Evolutionary conservation across 2,113 vertebrate species (phyloP), one percentile per base, ranked within the genome.

Genomic region (Ibidorhyncha struthersii): DNA sequence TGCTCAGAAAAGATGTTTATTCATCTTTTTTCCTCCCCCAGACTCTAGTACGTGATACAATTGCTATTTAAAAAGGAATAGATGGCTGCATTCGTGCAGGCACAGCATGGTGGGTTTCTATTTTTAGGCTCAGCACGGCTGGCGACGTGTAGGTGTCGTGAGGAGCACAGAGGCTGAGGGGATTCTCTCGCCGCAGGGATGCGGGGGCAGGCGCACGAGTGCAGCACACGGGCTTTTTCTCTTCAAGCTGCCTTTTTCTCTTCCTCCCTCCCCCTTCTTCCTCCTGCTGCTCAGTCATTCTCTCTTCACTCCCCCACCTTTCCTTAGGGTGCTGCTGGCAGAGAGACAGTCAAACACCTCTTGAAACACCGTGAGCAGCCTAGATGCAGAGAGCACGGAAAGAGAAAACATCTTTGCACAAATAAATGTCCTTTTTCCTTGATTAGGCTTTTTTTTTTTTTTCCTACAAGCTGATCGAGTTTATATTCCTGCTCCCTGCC

Each of bases 71-170:
- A 15, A 56, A 47, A 32, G 0, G 12, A 52, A 20, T 50, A 14
- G 86, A 63, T 15, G 63, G 63, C 93, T 92, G 91, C 38, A 1
- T 8, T 23, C 6, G 36, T 3, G 87, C 70, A 36, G 87, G 87
- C 83, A 14, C 92, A 61, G 93, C 65, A 26, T 49, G 83, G 82
- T 61, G 93, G 70, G 84, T 13, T 73, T 79, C 95, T 98, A 98
- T 98, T 97, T 98, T 95, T 97, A 72, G 92, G 84, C 92, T 14
- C 50, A 0, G 81, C 69, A 40, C 36, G 76, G 84, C 89, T 82
- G 88, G 79, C 14, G 21, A 1, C 3, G 52, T 71, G 96, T 77
- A 89, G 92, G 96, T 95, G 97, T 93, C 18, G 49, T 5, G 78
- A 88, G 84, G 62, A 89, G 56, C 80, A 9, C 20, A 23, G 84